These are phyloP conservation scores for Nomia melanderi DNA, from an alignment of 1,140 invertebrate genomes.

Conservation along the genomic window DNA sequence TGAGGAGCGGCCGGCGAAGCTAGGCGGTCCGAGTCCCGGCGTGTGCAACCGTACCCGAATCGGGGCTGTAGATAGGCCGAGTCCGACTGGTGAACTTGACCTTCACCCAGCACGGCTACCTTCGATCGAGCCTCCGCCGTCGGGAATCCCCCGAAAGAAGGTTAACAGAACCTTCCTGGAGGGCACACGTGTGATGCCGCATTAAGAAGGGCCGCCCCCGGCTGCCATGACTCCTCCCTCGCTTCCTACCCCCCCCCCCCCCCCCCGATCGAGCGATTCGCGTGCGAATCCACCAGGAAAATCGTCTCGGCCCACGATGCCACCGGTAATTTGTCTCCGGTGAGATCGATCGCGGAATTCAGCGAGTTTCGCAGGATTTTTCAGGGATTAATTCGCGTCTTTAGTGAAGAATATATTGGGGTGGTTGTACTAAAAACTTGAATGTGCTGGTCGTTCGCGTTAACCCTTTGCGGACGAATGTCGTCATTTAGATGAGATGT, in stretches of 20 bases:
- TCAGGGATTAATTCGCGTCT: too few relatives aligned
- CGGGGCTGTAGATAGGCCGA: conserved; percentile 55
- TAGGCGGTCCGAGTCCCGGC: too few relatives aligned
- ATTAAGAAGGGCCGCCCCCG: conserved; percentile 16
- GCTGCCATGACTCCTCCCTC: conserved; percentile 21
- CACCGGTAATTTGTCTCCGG: background rate
- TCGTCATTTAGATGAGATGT: too few relatives aligned
- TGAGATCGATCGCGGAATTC: too few relatives aligned
- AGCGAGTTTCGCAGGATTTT: too few relatives aligned
- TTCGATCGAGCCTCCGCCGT: conserved; percentile 55
- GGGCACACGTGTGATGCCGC: conserved; percentile 30
- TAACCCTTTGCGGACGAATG: too few relatives aligned
- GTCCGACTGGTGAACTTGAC: conserved; percentile 62
- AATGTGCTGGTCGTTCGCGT: too few relatives aligned
- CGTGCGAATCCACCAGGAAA: conserved; percentile 35
- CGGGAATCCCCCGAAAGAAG: conserved; percentile 59
- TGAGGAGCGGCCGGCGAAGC: background rate
- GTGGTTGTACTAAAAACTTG: too few relatives aligned
- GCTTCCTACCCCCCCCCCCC: too few relatives aligned
- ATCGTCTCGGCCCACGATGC: background rate
- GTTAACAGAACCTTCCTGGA: conserved; percentile 45
- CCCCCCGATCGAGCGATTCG: conserved; percentile 11
- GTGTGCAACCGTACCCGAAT: conserved; percentile 17
- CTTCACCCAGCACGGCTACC: conserved; percentile 59
- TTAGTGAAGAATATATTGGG: too few relatives aligned